Evolutionary conservation across 1,140 invertebrate species (phyloP).

Genomic region (Drosophila funebris): DNA sequence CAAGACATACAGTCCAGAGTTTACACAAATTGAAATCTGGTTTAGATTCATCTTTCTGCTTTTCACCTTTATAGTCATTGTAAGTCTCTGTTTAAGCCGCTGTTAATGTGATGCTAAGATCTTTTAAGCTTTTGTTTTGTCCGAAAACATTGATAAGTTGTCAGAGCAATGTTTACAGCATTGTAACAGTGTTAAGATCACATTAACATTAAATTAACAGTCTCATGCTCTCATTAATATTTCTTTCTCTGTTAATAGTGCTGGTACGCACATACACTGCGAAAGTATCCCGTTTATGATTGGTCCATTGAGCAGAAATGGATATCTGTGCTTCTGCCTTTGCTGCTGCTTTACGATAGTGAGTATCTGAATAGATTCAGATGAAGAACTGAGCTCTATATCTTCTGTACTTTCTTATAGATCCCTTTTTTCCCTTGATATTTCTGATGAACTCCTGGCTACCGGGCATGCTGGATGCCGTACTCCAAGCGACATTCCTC

Average conservation of each 20-base stretch:
- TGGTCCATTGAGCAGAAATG: constrained; percentile 99
- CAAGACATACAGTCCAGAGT: constrained; percentile 97
- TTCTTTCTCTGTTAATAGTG: constrained; percentile 86
- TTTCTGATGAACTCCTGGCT: constrained; percentile 95
- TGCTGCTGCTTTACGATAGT: constrained; percentile 97
- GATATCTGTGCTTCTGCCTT: constrained; percentile 95
- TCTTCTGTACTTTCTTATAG: constrained; percentile 84
- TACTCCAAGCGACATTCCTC: constrained; percentile 96
- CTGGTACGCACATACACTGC: constrained; percentile 94
- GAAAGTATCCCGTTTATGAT: constrained; percentile 94
- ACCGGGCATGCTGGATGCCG: constrained; percentile 94
- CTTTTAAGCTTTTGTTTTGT: no score
- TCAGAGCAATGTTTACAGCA: no score
- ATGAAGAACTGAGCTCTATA: not conserved
- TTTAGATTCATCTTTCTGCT: constrained; percentile 96
- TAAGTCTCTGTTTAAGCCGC: constrained; percentile 85
- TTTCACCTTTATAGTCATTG: constrained; percentile 93
- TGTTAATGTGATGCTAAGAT: no score
- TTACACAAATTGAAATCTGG: constrained; percentile 98
- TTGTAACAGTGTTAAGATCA: no score
- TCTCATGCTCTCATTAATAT: not conserved
- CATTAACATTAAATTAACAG: not conserved
- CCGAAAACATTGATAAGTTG: no score
- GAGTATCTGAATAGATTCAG: constrained; percentile 71
- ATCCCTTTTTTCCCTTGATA: constrained; percentile 96